Evolutionary conservation across 2,113 vertebrate species (phyloP).

Genomic region (Protobothrops flavoviridis): DNA sequence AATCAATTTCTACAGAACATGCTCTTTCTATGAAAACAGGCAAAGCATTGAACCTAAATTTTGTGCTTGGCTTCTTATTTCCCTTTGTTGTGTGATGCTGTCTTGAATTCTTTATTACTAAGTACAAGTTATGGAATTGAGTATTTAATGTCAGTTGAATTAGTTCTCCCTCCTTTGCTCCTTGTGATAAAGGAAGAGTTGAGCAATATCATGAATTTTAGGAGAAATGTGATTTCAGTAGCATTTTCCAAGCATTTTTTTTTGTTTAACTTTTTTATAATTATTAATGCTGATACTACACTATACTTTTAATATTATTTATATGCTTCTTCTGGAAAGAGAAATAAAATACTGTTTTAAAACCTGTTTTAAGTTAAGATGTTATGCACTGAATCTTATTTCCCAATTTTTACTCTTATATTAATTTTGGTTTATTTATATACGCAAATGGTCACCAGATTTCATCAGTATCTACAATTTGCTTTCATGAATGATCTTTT

Average conservation of each 20-base stretch:
- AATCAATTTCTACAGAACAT: neutral
- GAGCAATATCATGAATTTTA: neutral
- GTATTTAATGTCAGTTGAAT: neutral
- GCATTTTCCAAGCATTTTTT: neutral
- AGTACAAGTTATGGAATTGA: neutral
- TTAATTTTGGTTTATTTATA: neutral
- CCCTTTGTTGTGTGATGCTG: neutral
- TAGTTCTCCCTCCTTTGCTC: neutral
- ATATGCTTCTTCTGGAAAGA: neutral
- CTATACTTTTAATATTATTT: neutral
- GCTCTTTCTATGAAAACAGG: neutral
- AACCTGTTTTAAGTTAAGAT: neutral
- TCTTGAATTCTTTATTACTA: neutral
- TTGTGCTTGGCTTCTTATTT: neutral
- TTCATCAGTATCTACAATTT: neutral
- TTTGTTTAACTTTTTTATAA: neutral
- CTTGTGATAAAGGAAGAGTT: neutral
- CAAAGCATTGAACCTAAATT: neutral
- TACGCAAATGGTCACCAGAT: neutral
- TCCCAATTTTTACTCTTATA: neutral
- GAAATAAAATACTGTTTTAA: neutral
- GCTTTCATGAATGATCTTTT: neutral
- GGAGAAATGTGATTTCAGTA: neutral
- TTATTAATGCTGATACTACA: neutral
- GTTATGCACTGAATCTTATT: neutral